Base-by-base conservation (phyloP, 2,113 vertebrate species). In the Tautogolabrus adspersus region DNA sequence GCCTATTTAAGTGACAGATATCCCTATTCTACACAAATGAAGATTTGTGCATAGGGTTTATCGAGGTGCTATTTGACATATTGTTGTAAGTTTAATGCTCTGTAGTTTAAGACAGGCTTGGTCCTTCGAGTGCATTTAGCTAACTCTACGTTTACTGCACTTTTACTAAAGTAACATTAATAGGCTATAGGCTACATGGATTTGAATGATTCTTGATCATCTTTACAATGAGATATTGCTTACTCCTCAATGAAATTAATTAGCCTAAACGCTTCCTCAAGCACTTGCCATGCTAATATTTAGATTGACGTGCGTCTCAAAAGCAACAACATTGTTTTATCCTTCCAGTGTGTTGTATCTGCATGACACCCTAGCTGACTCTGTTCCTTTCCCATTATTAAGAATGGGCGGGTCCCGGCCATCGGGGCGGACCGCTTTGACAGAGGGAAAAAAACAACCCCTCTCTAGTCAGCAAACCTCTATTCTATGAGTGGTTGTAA, bases 401-500 rank as follows among this genome's bases (percentile, higher is more conserved):
- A 18, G 44, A 54, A 77, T 76, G 80, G 89, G 84, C 83, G 84
- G 74, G 44, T 73, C 71, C 54, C 55, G 1, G 46, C 12, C 6
- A 3, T 16, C 38, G 49, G 67, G 85, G 87, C 77, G 89, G 87
- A 22, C 19, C 84, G 54, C 49, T 62, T 37, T 30, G 40, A 68
- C 66, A 71, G 21, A 46, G 61, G 47, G 61, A 71, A 80, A 75
- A 64, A 75, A 67, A 62, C 61, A 79, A 86, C 10, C 65, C 40
- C 52, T 16, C 60, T 42, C 42, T 3, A 75, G 61, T 89, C 88
- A 83, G 87, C 86, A 83, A 84, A 85, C 83, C 73, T 76, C 66
- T 42, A 82, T 23, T 76, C 66, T 46, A 82, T 30, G 81, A 82
- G 70, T 52, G 77, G 66, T 38, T 85, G 79, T 81, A 66, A 87